These are phyloP conservation scores for Euspilapteryx auroguttella DNA, from an alignment of 2,888 invertebrate species.

Conservation along the genomic window DNA sequence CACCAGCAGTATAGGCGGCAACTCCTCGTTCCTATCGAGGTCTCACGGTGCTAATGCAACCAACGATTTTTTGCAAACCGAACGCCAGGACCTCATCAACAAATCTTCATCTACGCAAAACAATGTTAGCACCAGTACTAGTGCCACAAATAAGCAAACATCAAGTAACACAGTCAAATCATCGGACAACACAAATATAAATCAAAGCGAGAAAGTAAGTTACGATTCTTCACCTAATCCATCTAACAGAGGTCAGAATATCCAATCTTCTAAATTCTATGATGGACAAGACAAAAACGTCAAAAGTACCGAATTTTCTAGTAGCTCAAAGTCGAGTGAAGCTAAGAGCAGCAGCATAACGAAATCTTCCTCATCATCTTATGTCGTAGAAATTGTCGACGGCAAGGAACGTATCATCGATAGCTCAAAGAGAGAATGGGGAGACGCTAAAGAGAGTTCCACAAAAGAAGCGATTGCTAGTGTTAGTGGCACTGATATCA, in stretches of 20 bases:
- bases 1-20: constrained; percentile 18
- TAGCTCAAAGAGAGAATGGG: constrained; percentile 61
- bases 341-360: constrained; percentile 55
- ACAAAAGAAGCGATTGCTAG: constrained; percentile 56
- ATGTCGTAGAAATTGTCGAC: constrained; percentile 67
- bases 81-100: constrained; percentile 32
- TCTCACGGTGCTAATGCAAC: constrained; percentile 38
- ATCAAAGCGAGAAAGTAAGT: constrained; percentile 28
- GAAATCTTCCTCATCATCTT: constrained; percentile 65
- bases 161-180: too few relatives aligned
- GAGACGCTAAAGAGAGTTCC: constrained; percentile 43
- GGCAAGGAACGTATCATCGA: constrained; percentile 66
- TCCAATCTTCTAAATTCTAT: constrained; percentile 35
- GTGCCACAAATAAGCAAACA: background rate
- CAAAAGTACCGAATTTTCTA: constrained; percentile 31
- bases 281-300: constrained; percentile 36
- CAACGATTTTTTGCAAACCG: constrained; percentile 41
- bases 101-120: constrained; percentile 21
- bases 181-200: constrained; percentile 20
- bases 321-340: constrained; percentile 46
- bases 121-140: background rate
- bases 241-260: constrained; percentile 24
- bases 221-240: constrained; percentile 24
- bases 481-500: constrained; percentile 59
- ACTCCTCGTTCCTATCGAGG: constrained; percentile 20